phyloP scores from a whole-genome alignment of 2,113 vertebrate species.

The Tursiops truncatus region DNA sequence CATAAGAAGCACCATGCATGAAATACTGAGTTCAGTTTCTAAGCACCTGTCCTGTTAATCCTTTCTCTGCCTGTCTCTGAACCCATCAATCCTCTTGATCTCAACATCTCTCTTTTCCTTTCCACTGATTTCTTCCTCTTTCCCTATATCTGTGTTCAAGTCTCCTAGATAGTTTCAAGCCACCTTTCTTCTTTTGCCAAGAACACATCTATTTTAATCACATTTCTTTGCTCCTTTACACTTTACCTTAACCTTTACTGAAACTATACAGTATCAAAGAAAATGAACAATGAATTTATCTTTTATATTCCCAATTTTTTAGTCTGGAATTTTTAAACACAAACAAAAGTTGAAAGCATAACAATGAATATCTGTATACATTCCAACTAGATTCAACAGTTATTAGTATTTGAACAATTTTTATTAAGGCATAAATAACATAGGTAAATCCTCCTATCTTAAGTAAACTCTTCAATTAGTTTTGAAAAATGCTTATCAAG shows the following conservation, averaged over 20 bases:
- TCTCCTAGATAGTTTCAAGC: neutral
- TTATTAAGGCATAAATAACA: neutral
- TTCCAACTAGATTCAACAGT: neutral
- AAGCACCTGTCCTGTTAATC: neutral
- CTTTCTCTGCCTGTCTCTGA: neutral
- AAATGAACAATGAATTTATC: neutral
- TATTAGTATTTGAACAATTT: slow-evolving; percentile 1
- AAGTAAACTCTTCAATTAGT: neutral
- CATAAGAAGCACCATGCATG: neutral
- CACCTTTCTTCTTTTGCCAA: neutral
- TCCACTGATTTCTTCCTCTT: neutral
- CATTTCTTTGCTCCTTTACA: neutral
- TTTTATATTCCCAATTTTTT: neutral
- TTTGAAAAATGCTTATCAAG: neutral
- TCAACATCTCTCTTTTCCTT: slow-evolving; percentile 1
- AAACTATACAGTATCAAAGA: neutral
- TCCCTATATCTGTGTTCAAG: neutral
- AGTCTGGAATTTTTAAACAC: neutral
- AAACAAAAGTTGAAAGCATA: neutral
- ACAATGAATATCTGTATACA: neutral
- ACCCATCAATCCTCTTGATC: neutral
- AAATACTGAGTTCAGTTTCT: neutral
- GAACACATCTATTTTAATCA: neutral
- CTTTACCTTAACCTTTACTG: neutral
- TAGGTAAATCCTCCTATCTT: neutral